Percentiles rank a stretch among this genome's conserved stretches.
Conservation (phyloP, 1,140 invertebrate species). For the Chelonus insularis region DNA sequence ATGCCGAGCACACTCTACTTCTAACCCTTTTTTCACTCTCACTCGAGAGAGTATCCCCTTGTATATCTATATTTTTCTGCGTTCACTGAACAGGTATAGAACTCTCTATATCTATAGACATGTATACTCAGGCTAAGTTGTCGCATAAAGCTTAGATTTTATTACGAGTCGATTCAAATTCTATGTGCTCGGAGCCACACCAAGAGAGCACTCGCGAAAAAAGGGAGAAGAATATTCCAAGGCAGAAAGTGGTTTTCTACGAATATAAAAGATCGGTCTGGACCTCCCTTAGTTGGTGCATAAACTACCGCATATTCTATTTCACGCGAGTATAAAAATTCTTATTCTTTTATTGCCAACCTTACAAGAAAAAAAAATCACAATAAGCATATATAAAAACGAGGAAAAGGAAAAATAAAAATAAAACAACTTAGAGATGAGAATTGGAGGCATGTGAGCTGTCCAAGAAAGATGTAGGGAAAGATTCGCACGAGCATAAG, state of each 20-base stretch:
- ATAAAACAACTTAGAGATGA: background rate
- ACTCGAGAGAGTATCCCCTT: background rate
- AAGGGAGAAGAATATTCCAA: conserved; percentile 18
- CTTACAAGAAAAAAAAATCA: background rate
- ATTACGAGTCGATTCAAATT: conserved; percentile 60
- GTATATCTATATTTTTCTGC: conserved; percentile 22
- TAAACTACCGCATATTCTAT: conserved; percentile 44
- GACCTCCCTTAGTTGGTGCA: conserved; percentile 23
- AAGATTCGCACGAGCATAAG: conserved; percentile 46
- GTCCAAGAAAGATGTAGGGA: conserved; percentile 36
- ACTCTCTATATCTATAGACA: conserved; percentile 13
- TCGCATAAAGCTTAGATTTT: conserved; percentile 60
- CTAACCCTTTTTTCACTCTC: background rate
- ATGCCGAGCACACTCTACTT: conserved; percentile 18
- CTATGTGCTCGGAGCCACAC: conserved; percentile 31
- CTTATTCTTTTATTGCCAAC: conserved; percentile 35
- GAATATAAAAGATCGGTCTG: conserved; percentile 27
- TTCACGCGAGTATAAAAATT: conserved; percentile 42
- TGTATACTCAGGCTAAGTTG: conserved; percentile 33
- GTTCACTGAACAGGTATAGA: conserved; percentile 18
- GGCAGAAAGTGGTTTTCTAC: conserved; percentile 11
- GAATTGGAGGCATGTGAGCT: conserved; percentile 11
- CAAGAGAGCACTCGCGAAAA: conserved; percentile 34
- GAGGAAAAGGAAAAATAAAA: conserved; percentile 4
- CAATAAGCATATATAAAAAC: background rate